Percentiles rank a stretch among this genome's conserved stretches.
These are phyloP conservation scores for Pelobates fuscus DNA, from an alignment of 2,113 vertebrate species.

Conservation along the genomic window DNA sequence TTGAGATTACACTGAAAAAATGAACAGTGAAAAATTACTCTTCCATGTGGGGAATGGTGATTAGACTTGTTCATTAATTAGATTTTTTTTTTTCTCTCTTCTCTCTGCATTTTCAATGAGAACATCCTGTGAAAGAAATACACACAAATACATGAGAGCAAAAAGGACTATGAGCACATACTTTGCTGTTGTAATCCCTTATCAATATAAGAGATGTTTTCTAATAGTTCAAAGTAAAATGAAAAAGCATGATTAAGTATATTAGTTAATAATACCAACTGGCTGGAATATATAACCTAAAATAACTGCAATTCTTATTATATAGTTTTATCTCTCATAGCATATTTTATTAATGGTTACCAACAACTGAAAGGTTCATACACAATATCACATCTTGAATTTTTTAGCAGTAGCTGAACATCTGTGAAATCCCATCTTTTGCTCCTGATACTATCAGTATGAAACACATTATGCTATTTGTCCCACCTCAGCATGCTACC, in stretches of 20 bases:
- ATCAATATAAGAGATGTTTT: too few species aligned
- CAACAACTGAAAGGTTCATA: too few species aligned
- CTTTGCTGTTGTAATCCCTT: too few species aligned
- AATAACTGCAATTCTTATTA: too few species aligned
- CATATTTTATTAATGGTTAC: too few species aligned
- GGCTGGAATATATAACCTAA: too few species aligned
- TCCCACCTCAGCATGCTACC: constrained; percentile 42
- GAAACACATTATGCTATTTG: constrained; percentile 52
- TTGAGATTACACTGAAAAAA: constrained; percentile 80
- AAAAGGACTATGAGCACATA: too few species aligned
- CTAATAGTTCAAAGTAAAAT: too few species aligned
- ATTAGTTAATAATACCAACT: too few species aligned
- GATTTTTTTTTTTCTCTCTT: constrained; percentile 77
- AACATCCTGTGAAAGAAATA: constrained; percentile 63
- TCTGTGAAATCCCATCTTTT: constrained; percentile 29
- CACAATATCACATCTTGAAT: constrained; percentile 16
- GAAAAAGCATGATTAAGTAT: too few species aligned
- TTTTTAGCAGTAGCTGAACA: constrained; percentile 14
- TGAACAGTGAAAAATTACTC: constrained; percentile 85
- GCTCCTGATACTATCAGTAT: constrained; percentile 37
- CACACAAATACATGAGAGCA: too few species aligned
- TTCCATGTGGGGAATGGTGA: constrained; percentile 82
- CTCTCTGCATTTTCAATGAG: constrained; percentile 80
- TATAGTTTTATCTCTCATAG: too few species aligned
- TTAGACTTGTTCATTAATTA: constrained; percentile 90